Conservation (phyloP, 2,797 vertebrate species). For the Carapus acus region DNA sequence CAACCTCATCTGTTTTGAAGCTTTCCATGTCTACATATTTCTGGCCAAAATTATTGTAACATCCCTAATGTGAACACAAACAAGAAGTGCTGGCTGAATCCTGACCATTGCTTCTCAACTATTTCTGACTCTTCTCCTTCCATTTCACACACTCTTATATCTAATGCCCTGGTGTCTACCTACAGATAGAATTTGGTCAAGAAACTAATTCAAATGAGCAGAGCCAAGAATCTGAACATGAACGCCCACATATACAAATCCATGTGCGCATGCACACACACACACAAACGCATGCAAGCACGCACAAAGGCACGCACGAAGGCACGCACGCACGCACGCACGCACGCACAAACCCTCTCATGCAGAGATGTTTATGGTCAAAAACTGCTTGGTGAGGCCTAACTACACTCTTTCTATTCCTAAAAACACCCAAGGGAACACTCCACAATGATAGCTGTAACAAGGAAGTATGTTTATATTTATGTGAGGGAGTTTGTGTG, state of each 20-base stretch:
- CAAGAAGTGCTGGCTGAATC: no score
- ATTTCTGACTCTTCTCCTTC: slow-evolving; percentile 8
- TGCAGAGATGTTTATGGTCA: slow-evolving; percentile 43
- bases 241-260: not conserved
- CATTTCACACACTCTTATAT: no score
- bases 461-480: slow-evolving; percentile 57
- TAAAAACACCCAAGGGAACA: slow-evolving; percentile 50
- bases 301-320: slow-evolving; percentile 33
- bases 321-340: not conserved
- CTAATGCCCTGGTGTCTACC: slow-evolving; percentile 49
- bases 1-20: no score
- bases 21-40: no score
- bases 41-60: no score
- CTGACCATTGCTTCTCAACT: slow-evolving; percentile 12
- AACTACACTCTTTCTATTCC: slow-evolving; percentile 52
- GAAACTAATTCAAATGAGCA: slow-evolving; percentile 43
- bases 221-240: slow-evolving; percentile 28
- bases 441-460: slow-evolving; percentile 63
- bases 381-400: slow-evolving; percentile 58
- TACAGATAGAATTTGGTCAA: slow-evolving; percentile 43
- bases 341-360: not conserved
- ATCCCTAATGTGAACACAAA: not conserved
- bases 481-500: slow-evolving; percentile 44
- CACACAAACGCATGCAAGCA: slow-evolving; percentile 22
- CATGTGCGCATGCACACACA: not conserved